Percentiles rank a stretch among this genome's conserved stretches.
These are phyloP conservation scores for Panopea generosa DNA, from an alignment of 2,888 invertebrate species.

Conservation along the genomic window DNA sequence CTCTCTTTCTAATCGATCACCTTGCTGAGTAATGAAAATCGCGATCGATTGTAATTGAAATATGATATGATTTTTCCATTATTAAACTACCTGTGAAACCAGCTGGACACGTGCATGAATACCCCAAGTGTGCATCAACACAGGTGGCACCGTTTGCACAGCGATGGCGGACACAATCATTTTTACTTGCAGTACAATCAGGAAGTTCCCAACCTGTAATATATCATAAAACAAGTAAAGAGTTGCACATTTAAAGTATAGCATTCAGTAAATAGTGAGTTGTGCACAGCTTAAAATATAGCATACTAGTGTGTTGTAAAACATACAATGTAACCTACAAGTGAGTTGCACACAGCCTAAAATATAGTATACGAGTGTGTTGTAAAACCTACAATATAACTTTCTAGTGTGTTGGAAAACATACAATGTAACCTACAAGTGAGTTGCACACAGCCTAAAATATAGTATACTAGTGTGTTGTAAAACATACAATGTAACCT, in stretches of 20 bases:
- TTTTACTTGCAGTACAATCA: constrained; percentile 43
- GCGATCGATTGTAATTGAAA: too few relatives aligned
- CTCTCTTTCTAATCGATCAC: too few relatives aligned
- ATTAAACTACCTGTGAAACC: constrained; percentile 25
- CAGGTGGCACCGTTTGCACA: constrained; percentile 60
- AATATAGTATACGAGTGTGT: not conserved
- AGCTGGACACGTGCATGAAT: constrained; percentile 56
- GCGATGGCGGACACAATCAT: constrained; percentile 49
- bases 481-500: too few relatives aligned
- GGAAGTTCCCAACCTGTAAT: constrained; percentile 55
- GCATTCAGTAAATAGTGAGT: not conserved
- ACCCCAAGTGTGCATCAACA: constrained; percentile 53
- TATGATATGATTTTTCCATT: too few relatives aligned
- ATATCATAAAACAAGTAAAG: too few relatives aligned
- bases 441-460: not conserved
- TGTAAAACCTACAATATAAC: too few relatives aligned
- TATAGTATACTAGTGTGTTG: not conserved
- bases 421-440: not conserved
- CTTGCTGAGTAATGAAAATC: too few relatives aligned
- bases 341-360: not conserved
- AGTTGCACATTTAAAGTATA: too few relatives aligned
- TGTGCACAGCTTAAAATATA: too few relatives aligned
- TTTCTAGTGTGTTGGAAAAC: too few relatives aligned
- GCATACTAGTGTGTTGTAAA: too few relatives aligned
- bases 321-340: too few relatives aligned